Evolutionary conservation across 2,888 invertebrate species (phyloP).

Genomic region (Ormia ochracea): DNA sequence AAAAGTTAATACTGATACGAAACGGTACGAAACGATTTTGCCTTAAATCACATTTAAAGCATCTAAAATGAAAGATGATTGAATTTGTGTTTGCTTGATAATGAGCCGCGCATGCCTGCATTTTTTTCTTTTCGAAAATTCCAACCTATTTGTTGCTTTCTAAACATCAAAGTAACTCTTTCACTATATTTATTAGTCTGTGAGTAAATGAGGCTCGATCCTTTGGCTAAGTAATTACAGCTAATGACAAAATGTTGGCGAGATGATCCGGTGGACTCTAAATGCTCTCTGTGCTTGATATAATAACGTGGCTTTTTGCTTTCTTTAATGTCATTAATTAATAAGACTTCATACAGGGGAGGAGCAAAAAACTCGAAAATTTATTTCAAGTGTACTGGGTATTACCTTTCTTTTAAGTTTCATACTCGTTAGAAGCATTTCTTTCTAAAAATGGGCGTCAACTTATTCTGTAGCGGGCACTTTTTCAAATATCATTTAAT

Average conservation of each 20-base stretch:
- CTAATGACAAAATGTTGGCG: conserved; percentile 71
- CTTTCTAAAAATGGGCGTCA: conserved; percentile 43
- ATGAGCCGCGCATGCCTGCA: conserved; percentile 64
- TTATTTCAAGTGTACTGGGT: neutral
- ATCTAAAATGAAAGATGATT: conserved; percentile 26
- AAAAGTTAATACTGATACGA: conserved; percentile 70
- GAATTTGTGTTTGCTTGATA: too few relatives aligned
- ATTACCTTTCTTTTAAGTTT: conserved; percentile 3
- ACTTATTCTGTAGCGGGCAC: conserved; percentile 34
- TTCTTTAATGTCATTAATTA: conserved; percentile 57
- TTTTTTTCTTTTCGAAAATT: conserved; percentile 35
- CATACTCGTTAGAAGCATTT: neutral
- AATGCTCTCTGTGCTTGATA: neutral
- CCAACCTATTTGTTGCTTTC: conserved; percentile 7
- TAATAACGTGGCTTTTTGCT: neutral
- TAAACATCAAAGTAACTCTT: conserved; percentile 16
- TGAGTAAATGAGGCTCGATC: conserved; percentile 5
- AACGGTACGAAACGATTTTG: conserved; percentile 69
- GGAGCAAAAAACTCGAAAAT: conserved; percentile 26
- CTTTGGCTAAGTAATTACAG: conserved; percentile 68
- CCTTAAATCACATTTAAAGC: conserved; percentile 52
- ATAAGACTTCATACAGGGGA: conserved; percentile 9
- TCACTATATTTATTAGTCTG: conserved; percentile 19
- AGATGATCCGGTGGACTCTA: conserved; percentile 25
- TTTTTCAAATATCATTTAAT: conserved; percentile 59